These are phyloP conservation scores for Holacanthus passer DNA, from an alignment of 2,113 vertebrate genomes.

Conservation along the genomic window DNA sequence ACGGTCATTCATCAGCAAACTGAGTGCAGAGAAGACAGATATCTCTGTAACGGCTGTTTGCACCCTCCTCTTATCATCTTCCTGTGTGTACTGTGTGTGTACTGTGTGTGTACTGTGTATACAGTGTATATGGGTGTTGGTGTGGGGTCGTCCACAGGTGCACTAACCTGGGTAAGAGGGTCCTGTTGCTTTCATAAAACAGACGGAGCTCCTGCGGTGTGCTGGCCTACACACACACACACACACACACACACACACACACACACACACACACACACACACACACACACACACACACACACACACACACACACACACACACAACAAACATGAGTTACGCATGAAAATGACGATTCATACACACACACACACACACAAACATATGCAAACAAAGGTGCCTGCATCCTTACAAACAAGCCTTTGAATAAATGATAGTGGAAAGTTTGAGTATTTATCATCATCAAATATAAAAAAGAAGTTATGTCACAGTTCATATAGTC, in stretches of 20 bases:
- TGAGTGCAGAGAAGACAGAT: slow-evolving; percentile 9
- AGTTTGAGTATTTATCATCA: neutral
- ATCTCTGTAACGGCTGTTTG: slow-evolving; percentile 27
- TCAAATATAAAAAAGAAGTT: neutral
- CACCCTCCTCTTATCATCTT: neutral
- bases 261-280: too few relatives aligned
- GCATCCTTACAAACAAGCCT: neutral
- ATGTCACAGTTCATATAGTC: neutral
- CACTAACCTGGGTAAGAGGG: slow-evolving; percentile 91
- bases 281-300: slow-evolving; percentile 25
- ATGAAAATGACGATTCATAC: neutral
- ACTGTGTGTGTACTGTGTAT: neutral
- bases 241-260: slow-evolving; percentile 20
- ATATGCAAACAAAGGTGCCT: slow-evolving; percentile 2
- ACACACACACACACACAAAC: slow-evolving; percentile 8
- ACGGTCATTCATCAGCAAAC: slow-evolving; percentile 22
- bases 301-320: slow-evolving; percentile 38
- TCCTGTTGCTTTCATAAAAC: slow-evolving; percentile 96
- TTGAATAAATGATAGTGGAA: neutral
- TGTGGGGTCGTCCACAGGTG: neutral
- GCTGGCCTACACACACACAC: slow-evolving; percentile 86
- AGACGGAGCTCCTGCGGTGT: slow-evolving; percentile 95
- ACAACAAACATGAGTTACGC: slow-evolving; percentile 21
- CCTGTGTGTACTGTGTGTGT: neutral
- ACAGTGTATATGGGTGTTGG: neutral